Percentiles rank a stretch among this genome's conserved stretches.
These are phyloP conservation scores for Charanyca ferruginea DNA, from an alignment of 2,888 invertebrate species.

Conservation along the genomic window DNA sequence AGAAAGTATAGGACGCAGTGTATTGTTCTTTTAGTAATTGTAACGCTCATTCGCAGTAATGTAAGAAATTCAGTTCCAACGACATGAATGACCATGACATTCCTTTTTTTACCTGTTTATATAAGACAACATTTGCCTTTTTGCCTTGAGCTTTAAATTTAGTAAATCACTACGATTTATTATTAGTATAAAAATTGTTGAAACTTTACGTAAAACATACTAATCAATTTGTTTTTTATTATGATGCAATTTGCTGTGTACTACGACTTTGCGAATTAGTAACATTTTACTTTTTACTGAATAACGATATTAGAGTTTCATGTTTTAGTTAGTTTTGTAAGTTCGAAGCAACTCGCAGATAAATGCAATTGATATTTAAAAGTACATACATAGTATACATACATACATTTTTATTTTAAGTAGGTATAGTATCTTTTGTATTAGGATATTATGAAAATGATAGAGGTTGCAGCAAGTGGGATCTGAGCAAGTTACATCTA, in stretches of 20 bases:
- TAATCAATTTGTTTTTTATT: constrained; percentile 56
- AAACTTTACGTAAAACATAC: constrained; percentile 50
- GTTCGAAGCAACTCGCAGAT: constrained; percentile 51
- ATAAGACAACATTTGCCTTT: constrained; percentile 64
- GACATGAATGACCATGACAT: constrained; percentile 70
- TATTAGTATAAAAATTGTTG: constrained; percentile 60
- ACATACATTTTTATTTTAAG: constrained; percentile 52
- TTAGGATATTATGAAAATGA: constrained; percentile 44
- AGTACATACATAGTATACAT: constrained; percentile 64
- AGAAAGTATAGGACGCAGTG: constrained; percentile 44
- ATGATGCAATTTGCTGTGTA: constrained; percentile 53
- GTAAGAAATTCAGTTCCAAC: constrained; percentile 66
- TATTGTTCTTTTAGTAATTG: constrained; percentile 57
- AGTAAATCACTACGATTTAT: constrained; percentile 58
- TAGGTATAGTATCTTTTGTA: constrained; percentile 57
- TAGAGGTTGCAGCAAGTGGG: constrained; percentile 32
- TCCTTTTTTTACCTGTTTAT: constrained; percentile 69
- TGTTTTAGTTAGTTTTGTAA: constrained; percentile 50
- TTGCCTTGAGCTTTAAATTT: constrained; percentile 67
- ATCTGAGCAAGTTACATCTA: constrained; percentile 43
- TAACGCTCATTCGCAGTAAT: constrained; percentile 64
- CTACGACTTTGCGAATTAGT: constrained; percentile 57
- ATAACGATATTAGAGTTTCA: constrained; percentile 40
- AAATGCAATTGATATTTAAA: constrained; percentile 64
- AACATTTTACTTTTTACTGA: constrained; percentile 49